Base-by-base conservation (phyloP, 1,140 invertebrate species). In the Diachasma alloeum region DNA sequence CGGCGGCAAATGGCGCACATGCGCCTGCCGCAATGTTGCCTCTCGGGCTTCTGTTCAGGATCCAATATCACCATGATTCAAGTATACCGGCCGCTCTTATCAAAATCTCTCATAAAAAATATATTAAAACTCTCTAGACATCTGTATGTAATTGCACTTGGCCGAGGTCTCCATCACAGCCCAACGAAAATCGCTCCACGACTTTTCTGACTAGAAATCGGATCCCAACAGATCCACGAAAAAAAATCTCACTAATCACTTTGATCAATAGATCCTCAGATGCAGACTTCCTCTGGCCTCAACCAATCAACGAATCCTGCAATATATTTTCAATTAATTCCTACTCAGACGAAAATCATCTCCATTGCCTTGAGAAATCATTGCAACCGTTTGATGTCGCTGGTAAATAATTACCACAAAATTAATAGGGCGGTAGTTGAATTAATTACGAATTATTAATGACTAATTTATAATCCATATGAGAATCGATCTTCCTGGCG, bases 1-100 rank as follows among this genome's bases (percentile, higher is more conserved):
- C 88, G 86, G 82, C 88, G 86, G 84, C 88, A 90, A 85, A 90
- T 90, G 48, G 88, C 88, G 79, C 88, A 90, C 88, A 90, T 90
- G 74, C 88, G 87, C 48, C 88, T 85, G 67, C 84, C 87, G 80
- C 88, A 90, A 72, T 90, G 88, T 78, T 88, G 87, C 85, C 87
- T 80, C 79, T 90, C 87, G 71, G 86, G 87, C 82, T 89, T 90
- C 82, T 87, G 87, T 78, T 88, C 88, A 39, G 87, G 88, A 85
- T 90, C 88, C 85, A 90, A 79, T 81, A 88, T 90, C 84, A 90
- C 88, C 88, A 90, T 90, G 78, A 73, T 85, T 53, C 15, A 75
- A 77, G 31, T 36, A 37, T 68, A n/a, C 44, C n/a, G 17, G 9
- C 42, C 56, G 53, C 48, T 44, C 39, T 63, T 22, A 36, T 63